These are phyloP conservation scores for Baccha elongata DNA, from an alignment of 2,888 invertebrate species.

Conservation along the genomic window DNA sequence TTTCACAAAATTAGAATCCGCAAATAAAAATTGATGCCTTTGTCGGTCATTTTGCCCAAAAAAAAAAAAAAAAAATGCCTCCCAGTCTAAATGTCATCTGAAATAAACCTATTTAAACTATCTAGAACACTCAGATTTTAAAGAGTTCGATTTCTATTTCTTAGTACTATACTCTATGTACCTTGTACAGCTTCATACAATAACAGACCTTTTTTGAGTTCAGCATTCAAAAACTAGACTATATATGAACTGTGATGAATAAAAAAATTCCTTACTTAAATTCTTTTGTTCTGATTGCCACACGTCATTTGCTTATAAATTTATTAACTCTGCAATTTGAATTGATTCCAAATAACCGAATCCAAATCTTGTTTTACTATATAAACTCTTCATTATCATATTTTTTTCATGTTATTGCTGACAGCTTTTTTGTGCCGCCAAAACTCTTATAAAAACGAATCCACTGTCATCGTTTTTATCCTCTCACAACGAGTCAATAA, in stretches of 20 bases:
- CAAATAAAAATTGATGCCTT: no score
- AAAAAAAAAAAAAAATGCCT: no score
- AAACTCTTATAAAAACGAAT: slow-evolving; percentile 19
- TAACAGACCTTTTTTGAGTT: no score
- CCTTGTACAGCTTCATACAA: no score
- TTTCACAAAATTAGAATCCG: no score
- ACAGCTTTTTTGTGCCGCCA: slow-evolving; percentile 19
- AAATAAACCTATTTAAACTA: no score
- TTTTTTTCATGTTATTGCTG: slow-evolving; percentile 53
- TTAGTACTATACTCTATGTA: no score
- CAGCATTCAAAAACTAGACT: no score
- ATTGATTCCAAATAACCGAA: slow-evolving; percentile 40
- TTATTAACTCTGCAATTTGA: slow-evolving; percentile 31
- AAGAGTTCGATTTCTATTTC: no score
- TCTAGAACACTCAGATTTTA: no score
- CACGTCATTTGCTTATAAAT: slow-evolving; percentile 42
- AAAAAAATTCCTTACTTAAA: background rate
- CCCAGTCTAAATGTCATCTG: no score
- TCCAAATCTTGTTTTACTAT: slow-evolving; percentile 40
- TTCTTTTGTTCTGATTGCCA: slow-evolving; percentile 28
- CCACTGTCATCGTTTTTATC: slow-evolving; percentile 57
- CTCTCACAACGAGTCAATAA: slow-evolving; percentile 67
- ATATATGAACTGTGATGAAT: background rate
- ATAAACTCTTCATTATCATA: slow-evolving; percentile 49
- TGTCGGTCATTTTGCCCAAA: no score